Percentiles rank a stretch among this genome's conserved stretches.
Conservation (phyloP, 2,888 invertebrate genomes). For the Panzeria rudis region DNA sequence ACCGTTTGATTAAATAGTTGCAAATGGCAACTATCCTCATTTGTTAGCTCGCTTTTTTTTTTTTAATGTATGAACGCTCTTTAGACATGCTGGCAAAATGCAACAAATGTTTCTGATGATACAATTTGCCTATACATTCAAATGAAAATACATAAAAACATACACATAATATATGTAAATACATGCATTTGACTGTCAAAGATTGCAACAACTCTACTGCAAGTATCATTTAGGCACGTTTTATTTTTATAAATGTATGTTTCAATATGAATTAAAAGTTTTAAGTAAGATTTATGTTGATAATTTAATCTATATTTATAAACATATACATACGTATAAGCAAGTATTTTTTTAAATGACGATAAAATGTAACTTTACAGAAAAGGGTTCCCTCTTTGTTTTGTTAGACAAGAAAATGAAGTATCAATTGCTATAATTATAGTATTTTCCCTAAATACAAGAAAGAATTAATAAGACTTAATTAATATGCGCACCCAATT, state of each 20-base stretch:
- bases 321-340: background rate
- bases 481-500: too few species aligned
- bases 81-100: constrained; percentile 21
- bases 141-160: background rate
- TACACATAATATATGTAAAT: background rate
- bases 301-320: background rate
- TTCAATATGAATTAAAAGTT: background rate
- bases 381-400: too few species aligned
- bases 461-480: too few species aligned
- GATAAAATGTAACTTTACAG: background rate
- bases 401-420: too few species aligned
- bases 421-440: too few species aligned
- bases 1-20: constrained; percentile 58
- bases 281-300: background rate
- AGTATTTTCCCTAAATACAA: too few species aligned
- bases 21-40: constrained; percentile 36
- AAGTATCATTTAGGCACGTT: background rate
- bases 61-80: background rate
- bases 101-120: constrained; percentile 58
- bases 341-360: too few species aligned
- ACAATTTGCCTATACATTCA: background rate
- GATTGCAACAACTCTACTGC: constrained; percentile 7
- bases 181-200: background rate
- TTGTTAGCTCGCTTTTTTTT: background rate
- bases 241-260: background rate